Evolutionary conservation across 2,888 invertebrate species (phyloP).

Genomic region (Kryphioiulus occultus): DNA sequence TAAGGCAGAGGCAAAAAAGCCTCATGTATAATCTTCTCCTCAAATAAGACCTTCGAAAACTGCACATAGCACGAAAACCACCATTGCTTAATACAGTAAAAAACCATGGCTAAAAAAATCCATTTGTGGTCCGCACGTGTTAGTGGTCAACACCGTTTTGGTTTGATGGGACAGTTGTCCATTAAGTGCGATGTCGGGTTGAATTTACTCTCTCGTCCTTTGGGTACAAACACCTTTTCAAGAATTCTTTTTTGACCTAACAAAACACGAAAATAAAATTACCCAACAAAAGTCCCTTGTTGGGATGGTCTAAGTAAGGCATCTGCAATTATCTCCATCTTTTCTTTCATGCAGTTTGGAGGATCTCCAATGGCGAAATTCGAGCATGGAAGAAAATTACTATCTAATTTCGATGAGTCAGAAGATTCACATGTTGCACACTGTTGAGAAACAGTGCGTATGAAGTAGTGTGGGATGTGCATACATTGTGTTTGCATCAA

Average conservation of each 20-base stretch:
- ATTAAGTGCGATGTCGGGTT: not conserved
- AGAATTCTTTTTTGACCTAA: not conserved
- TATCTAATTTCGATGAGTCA: not conserved
- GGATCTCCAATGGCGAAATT: not conserved
- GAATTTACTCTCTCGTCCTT: not conserved
- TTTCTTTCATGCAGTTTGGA: not conserved
- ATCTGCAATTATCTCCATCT: not conserved
- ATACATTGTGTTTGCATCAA: not conserved
- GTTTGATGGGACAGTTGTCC: not conserved
- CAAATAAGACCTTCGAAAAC: not conserved
- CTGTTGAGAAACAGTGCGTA: not conserved
- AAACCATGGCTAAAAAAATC: not conserved
- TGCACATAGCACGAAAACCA: not conserved
- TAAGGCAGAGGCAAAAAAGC: not conserved
- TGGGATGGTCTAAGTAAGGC: not conserved
- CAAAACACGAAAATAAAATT: not conserved
- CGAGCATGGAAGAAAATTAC: not conserved
- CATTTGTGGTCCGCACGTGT: not conserved
- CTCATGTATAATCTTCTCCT: not conserved
- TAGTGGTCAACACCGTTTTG: slow-evolving; percentile 1
- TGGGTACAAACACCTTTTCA: not conserved
- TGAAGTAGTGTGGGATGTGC: not conserved
- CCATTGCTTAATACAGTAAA: not conserved
- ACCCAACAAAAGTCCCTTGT: not conserved
- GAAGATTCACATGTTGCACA: not conserved